Evolutionary conservation across 2,797 vertebrate genomes (phyloP), one percentile per base, ranked within the genome.

Genomic region (Malacoctenus gilli): DNA sequence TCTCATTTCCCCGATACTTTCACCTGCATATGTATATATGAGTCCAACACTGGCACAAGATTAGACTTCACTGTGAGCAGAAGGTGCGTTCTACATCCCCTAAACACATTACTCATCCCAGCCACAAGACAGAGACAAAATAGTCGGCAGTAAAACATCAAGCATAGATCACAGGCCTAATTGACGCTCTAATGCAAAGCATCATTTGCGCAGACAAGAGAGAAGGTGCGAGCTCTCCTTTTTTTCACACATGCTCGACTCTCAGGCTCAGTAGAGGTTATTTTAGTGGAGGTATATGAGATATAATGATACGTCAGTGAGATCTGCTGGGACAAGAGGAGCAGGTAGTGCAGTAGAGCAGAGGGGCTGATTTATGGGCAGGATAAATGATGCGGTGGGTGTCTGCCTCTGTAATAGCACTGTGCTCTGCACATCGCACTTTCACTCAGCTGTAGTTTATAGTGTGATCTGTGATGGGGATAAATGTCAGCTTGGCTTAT

Each of bases 321-420:
- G 85, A 83, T 85, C 80, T 84, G 76, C 82, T 69, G 85, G 87
- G 85, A 87, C 86, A 81, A 84, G 82, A 84, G 78, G 72, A 88
- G 84, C 76, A 80, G 82, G 77, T 84, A 84, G 80, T 72, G 84
- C 75, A 77, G 76, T 75, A 66, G 84, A 89, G 86, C 79, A 82
- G 75, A 82, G 81, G n/a, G 80, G 80, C 85, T 89, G 85, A 88
- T 90, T 89, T 87, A 90, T 85, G 80, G 79, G 78, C 79, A 70
- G 86, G 86, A 87, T 87, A 88, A 87, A 88, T 85, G 82, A 88
- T 86, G 85, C 83, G 85, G 79, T 87, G 82, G 85, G 82, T 87
- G 87, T 88, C 85, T 86, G 84, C 79, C 75, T 83, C 78, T 85
- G 84, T 89, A 87, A 89, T 83, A 83, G 84, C 80, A 78, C 74